Evolutionary conservation across 2,888 invertebrate species (phyloP), one percentile per base, ranked within the genome.

Genomic region (Parnassius glacialis): DNA sequence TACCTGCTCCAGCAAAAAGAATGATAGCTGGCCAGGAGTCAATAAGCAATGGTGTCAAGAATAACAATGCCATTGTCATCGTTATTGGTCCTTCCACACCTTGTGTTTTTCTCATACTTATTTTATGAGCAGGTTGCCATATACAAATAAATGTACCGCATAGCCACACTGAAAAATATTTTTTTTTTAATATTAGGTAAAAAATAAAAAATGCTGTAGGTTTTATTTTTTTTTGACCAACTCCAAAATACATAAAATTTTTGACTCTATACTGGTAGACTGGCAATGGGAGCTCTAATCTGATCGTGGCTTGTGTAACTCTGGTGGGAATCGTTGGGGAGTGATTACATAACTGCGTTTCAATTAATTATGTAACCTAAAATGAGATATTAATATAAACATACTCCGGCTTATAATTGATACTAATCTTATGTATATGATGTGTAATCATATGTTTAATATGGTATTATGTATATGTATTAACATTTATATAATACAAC

Each of bases 21-120:
- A 93, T 80, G 52, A 94, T 88, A 34, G 94, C 93, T 45, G 93
- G 93, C 93, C 94, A 94, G 50, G 94, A 93, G 70, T 93, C 92
- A 5, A 92, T 76, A 16, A 94, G 76, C 52, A 94, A 80, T 16
- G 93, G 93, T 3, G 93, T 92, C 2, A 93, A 88, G 59, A 94
- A 92, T 71, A 88, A 78, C 43, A 92, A 73, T 52, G 93, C 89
- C 47, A 90, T 85, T 57, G 90, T 72, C 74, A 93, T 79, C 2
- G 92, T 88, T 11, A 92, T 67, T 57, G 88, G 78, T 25, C 84
- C 85, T 83, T 89, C 78, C 1, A 90, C 47, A 13, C 79, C 73
- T 68, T 88, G 86, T 0, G 76, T 74, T 61, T 79, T 83, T 67
- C 80, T 80, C 77, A 78, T 80, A 60, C 80, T 87, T 67, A 82